Base-by-base conservation (phyloP, 2,113 vertebrate genomes). In the Odobenus rosmarus region DNA sequence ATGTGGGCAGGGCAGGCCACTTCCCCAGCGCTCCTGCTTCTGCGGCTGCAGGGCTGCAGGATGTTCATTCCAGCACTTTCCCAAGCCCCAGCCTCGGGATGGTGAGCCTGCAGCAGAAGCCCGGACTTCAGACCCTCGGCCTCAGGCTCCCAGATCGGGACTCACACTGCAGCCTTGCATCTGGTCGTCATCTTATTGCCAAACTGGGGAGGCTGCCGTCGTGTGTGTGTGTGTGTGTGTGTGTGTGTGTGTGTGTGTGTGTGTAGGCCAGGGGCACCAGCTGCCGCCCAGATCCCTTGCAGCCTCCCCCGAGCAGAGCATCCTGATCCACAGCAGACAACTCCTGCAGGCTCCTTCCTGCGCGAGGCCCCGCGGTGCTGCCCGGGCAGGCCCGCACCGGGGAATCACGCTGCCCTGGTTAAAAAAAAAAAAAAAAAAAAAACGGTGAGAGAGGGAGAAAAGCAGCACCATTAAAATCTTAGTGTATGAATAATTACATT, bases 401-500 rank as follows among this genome's bases (percentile, higher is more conserved):
- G 96, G 98, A 98, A 97, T 97, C 93, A 96, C 98, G 86, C 76
- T 90, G 88, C 96, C 62, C 95, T 93, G 97, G 64, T n/a, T n/a
- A n/a, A n/a, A n/a, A n/a, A 92, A 98, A 98, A 97, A 55, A 67
- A 67, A 83, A 79, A 95, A 97, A 96, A 85, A 93, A 74, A 46
- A 61, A 12, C 46, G 51, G 71, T 0, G 39, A 79, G 90, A 57
- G 94, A 90, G 88, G n/a, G 87, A 96, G 95, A 94, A 93, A n/a
- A 93, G 93, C 94, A 98, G 94, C 96, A 98, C 99, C 98, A 99
- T 98, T 98, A 98, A 97, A 97, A 98, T 95, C 98, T 96, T 81
- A 24, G 96, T 82, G 79, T 93, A 93, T 93, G 98, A 21, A 95
- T 98, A 98, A 98, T 98, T 98, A 98, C 98, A 97, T 98, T 98